Conservation (phyloP, 2,797 vertebrate genomes). For the Champsocephalus esox region DNA sequence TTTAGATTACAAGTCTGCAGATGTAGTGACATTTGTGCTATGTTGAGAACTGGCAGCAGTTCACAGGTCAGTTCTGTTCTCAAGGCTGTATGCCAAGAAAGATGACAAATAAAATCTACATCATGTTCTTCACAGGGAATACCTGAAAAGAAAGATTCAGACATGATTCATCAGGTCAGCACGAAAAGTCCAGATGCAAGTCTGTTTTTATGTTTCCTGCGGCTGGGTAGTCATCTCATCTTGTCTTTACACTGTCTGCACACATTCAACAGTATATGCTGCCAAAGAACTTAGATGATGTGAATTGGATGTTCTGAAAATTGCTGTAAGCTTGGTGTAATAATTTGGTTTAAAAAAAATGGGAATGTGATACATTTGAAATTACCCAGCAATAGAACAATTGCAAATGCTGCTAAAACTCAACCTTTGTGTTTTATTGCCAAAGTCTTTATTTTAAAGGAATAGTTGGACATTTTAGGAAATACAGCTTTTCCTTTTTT, state of each 20-base stretch:
- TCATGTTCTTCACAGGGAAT: slow-evolving; percentile 38
- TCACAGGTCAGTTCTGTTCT: slow-evolving; percentile 36
- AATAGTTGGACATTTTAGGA: background rate
- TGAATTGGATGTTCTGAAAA: background rate
- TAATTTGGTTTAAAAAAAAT: background rate
- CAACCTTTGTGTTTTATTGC: background rate
- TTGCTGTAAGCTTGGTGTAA: background rate
- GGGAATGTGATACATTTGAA: background rate
- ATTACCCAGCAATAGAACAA: background rate
- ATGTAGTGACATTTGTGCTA: slow-evolving; percentile 34
- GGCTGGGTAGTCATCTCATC: slow-evolving; percentile 15
- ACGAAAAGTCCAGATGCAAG: slow-evolving; percentile 5
- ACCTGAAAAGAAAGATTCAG: slow-evolving; percentile 26
- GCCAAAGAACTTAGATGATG: background rate
- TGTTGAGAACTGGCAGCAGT: slow-evolving; percentile 14
- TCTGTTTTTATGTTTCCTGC: background rate
- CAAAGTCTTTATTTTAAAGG: background rate
- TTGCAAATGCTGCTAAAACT: background rate
- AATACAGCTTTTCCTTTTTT: background rate
- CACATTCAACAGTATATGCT: background rate
- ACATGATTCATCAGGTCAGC: slow-evolving; percentile 35
- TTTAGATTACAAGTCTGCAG: background rate
- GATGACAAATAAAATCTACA: slow-evolving; percentile 44
- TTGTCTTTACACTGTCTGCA: background rate
- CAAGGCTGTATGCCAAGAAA: slow-evolving; percentile 20